A percentile compares a stretch with the other conserved stretches of the same genome.
These are phyloP conservation scores for Leucoraja erinaceus DNA, from an alignment of 2,113 vertebrate genomes.

Conservation along the genomic window DNA sequence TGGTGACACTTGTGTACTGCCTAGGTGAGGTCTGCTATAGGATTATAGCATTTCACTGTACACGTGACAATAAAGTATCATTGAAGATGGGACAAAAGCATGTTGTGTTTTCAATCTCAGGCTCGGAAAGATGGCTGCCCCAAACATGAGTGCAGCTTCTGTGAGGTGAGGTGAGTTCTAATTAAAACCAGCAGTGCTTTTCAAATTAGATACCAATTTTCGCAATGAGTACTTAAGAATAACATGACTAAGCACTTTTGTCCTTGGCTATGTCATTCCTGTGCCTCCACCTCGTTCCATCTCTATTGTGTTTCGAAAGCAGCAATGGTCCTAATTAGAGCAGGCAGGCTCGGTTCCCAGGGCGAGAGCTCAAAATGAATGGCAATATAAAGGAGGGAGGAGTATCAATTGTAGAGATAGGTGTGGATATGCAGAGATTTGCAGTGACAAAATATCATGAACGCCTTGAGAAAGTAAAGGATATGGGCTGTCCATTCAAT, in stretches of 20 bases:
- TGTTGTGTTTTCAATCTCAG: not conserved
- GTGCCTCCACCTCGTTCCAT: not conserved
- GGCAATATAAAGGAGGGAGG: not conserved
- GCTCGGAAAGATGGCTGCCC: not conserved
- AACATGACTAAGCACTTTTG: not conserved
- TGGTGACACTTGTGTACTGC: too few species aligned
- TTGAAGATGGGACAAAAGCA: not conserved
- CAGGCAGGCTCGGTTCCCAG: not conserved
- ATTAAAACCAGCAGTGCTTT: not conserved
- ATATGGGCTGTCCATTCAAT: not conserved
- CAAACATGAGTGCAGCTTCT: not conserved
- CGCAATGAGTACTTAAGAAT: not conserved
- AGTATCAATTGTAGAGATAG: not conserved
- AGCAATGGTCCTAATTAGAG: not conserved
- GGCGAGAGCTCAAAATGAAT: not conserved
- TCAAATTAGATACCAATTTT: slow-evolving; percentile 22
- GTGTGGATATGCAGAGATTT: slow-evolving; percentile 3
- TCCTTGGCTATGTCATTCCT: not conserved
- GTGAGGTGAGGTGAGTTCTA: not conserved
- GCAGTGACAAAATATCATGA: not conserved
- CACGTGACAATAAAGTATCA: not conserved
- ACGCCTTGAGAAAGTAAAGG: not conserved
- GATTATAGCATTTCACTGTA: too few species aligned
- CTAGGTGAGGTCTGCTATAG: too few species aligned
- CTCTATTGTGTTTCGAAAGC: not conserved